These are phyloP conservation scores for Alosa alosa DNA, from an alignment of 2,113 vertebrate genomes.

Conservation along the genomic window DNA sequence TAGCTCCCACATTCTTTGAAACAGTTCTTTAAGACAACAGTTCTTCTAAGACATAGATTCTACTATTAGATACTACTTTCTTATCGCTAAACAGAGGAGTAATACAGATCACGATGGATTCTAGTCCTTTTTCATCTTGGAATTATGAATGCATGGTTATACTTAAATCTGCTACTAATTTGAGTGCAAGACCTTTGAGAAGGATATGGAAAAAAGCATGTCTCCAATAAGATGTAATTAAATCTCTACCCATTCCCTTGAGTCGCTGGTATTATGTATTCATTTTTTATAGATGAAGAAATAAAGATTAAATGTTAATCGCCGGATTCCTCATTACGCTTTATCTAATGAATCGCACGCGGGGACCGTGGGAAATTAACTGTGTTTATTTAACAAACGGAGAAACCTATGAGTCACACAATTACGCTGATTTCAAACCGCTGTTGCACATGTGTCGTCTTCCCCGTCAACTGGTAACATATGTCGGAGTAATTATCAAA, in stretches of 20 bases:
- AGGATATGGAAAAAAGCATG: slow-evolving; percentile 27
- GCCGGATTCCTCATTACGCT: slow-evolving; percentile 41
- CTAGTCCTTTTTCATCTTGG: background rate
- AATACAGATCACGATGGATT: background rate
- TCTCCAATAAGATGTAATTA: slow-evolving; percentile 44
- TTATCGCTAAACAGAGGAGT: background rate
- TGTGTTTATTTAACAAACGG: slow-evolving; percentile 48
- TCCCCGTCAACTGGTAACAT: slow-evolving; percentile 39
- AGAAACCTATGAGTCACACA: slow-evolving; percentile 30
- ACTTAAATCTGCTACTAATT: slow-evolving; percentile 1
- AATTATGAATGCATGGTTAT: slow-evolving; percentile 3
- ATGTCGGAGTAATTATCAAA: slow-evolving; percentile 60
- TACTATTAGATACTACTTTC: no score
- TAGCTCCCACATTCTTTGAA: background rate
- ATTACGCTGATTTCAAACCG: slow-evolving; percentile 18
- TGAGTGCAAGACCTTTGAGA: slow-evolving; percentile 29
- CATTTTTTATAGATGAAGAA: slow-evolving; percentile 41
- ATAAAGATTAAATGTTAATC: slow-evolving; percentile 49
- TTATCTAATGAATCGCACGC: slow-evolving; percentile 38
- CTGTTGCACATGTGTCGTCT: slow-evolving; percentile 17
- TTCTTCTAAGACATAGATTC: background rate
- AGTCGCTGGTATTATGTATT: slow-evolving; percentile 43
- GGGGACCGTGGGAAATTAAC: slow-evolving; percentile 34
- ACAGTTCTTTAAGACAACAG: background rate
- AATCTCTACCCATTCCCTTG: slow-evolving; percentile 44